Evolutionary conservation across 2,888 invertebrate genomes (phyloP), one percentile per base, ranked within the genome.

Genomic region (Tupiocoris notatus): DNA sequence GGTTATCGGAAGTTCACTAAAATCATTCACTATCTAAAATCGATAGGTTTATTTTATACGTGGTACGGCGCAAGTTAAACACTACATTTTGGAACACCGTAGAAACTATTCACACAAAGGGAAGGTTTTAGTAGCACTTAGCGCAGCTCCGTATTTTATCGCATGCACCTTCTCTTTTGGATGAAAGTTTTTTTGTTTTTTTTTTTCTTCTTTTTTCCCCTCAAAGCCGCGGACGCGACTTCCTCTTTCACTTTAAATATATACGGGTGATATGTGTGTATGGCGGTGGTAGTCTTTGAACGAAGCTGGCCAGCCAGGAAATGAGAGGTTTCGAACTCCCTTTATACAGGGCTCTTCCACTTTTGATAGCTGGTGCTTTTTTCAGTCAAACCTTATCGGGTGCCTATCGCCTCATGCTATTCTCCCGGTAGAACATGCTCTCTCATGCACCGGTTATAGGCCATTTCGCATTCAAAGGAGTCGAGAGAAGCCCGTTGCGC

Each of bases 241-340:
- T 25, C 18, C 63, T 63, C 25, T 63, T 63, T 24, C 25, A 65
- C 65, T 65, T 39, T 65, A 17, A 65, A 65, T 39, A 64, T 65
- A 65, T 65, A 39, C 39, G 39, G 39, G 39, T 39, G 39, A 39
- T 39, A 39, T 39, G 39, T 39, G 39, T 39, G 25, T 65, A 65
- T 24, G 25, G 65, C 39, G 17, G 39, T 39, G 39, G 39, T 12
- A 39, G 39, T 39, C 65, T 65, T 65, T 65, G 63, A 63, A 22
- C 23, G 2, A 24, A 63, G 63, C 63, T 63, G 12, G 1, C 63
- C 17, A 20, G 65, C 20, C n/a, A 25, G 3, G 65, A 18, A 17
- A 18, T 65, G 18, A 39, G 39, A 39, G 39, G 39, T 39, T 39
- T 39, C 39, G 6, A 39, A 39, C 39, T 39, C 20, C 39, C 39